Conservation (phyloP, 1,140 invertebrate genomes). For the Habropoda laboriosa region DNA sequence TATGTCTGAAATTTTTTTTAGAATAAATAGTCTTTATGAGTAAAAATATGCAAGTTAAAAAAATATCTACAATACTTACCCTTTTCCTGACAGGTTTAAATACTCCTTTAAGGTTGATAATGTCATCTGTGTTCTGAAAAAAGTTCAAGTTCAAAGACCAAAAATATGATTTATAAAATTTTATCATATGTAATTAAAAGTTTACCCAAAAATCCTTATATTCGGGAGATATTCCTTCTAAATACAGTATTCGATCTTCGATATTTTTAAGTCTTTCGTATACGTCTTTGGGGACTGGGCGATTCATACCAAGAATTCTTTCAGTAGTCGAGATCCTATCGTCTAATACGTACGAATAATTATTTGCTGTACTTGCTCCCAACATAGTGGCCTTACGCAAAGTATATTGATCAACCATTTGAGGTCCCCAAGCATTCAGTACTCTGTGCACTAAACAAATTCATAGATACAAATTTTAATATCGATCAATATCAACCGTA, state of each 20-base stretch:
- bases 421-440: slow-evolving; percentile 84
- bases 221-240: slow-evolving; percentile 88
- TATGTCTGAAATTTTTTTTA: slow-evolving; percentile 69
- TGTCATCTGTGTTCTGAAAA: slow-evolving; percentile 42
- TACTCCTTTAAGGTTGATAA: slow-evolving; percentile 40
- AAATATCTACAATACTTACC: slow-evolving; percentile 47
- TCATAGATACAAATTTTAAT: slow-evolving; percentile 22
- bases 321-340: slow-evolving; percentile 84
- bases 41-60: slow-evolving; percentile 3
- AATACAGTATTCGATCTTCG: slow-evolving; percentile 85
- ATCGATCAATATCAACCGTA: neutral
- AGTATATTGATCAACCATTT: slow-evolving; percentile 76
- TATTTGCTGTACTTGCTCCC: slow-evolving; percentile 33
- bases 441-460: slow-evolving; percentile 83
- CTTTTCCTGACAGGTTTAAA: slow-evolving; percentile 60
- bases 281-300: slow-evolving; percentile 83
- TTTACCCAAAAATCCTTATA: slow-evolving; percentile 86
- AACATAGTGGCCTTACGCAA: slow-evolving; percentile 36
- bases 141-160: neutral
- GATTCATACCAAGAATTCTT: slow-evolving; percentile 81
- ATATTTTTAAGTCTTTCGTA: slow-evolving; percentile 85
- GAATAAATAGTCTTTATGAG: neutral
- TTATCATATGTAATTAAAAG: slow-evolving; percentile 1
- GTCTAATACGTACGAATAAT: slow-evolving; percentile 79
- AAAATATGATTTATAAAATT: neutral